phyloP scores from a whole-genome alignment of 2,113 vertebrate genomes.

The Sisor rabdophorus region DNA sequence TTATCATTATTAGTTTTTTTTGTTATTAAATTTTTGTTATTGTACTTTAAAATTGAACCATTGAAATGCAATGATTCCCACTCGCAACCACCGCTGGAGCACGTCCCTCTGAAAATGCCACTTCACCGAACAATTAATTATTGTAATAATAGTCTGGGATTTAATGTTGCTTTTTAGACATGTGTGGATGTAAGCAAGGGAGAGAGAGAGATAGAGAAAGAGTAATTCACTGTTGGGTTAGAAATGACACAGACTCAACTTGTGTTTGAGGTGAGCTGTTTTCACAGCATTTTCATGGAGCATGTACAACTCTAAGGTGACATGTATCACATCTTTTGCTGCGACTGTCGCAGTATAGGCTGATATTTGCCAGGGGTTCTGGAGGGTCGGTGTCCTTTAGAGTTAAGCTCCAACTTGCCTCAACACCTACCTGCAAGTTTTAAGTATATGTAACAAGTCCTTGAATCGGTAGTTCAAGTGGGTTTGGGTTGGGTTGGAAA shows the following conservation, averaged over 20 bases:
- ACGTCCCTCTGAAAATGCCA: constrained; percentile 63
- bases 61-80: constrained; percentile 26
- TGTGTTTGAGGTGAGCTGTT: constrained; percentile 23
- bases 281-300: background rate
- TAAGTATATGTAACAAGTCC: too few relatives aligned
- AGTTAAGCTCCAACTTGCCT: too few relatives aligned
- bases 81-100: constrained; percentile 55
- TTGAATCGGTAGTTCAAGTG: too few relatives aligned
- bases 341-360: constrained; percentile 28
- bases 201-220: constrained; percentile 28
- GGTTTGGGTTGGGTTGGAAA: too few relatives aligned
- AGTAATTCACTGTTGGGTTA: constrained; percentile 12
- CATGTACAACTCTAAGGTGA: constrained; percentile 40
- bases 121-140: constrained; percentile 74
- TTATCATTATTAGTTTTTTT: background rate
- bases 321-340: constrained; percentile 47
- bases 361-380: background rate
- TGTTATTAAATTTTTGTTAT: constrained; percentile 43
- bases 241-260: constrained; percentile 30
- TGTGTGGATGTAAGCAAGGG: constrained; percentile 8
- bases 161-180: constrained; percentile 58
- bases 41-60: constrained; percentile 22
- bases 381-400: too few relatives aligned
- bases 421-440: too few relatives aligned
- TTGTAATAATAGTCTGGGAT: constrained; percentile 66